Base-by-base conservation (phyloP, 2,888 invertebrate species). In the Xestobium rufovillosum region DNA sequence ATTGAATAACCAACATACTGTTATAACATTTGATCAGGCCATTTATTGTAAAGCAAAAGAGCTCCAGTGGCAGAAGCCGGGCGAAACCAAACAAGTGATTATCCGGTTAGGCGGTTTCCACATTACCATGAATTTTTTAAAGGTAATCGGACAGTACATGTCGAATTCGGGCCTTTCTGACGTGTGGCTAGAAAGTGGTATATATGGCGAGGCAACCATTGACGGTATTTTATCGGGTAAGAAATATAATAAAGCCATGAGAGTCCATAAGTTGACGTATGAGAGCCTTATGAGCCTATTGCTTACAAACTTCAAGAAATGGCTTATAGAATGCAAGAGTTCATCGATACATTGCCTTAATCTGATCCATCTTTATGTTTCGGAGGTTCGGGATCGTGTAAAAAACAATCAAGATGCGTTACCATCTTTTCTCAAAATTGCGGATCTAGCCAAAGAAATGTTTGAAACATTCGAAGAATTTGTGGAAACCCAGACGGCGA, bases 201-300 rank as follows among this genome's bases (percentile, higher is more conserved):
- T 44, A 8, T 41, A 38, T 17, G 45, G 39, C 3, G 27, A 42
- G 31, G 13, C 37, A 4, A 42, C 45, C 3, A 30, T 40, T 28
- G 14, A 15, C 13, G 34, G 30, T 10, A 38, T 45, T 28, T 19
- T 43, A 1, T 16, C 14, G 4, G 41, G 44, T 4, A 45, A 42
- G 17, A 39, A 39, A 31, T 47, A 15, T 10, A 43, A 44, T 14
- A 43, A 45, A 27, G 38, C 14, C 2, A 36, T 45, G 8, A 2
- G 45, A 40, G 45, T 42, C 4, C 41, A 44, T 26, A 45, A 45
- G 31, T n/a, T 48, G 14, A 47, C 47, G 4, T 45, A 44, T 14
- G 46, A 44, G 27, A 33, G 37, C 38, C 25, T 47, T 2, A 32
- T 38, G 38, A 36, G 46, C 35, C 19, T 43, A 16, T 11, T 42